A percentile compares a stretch with the other conserved stretches of the same genome.
phyloP scores from a whole-genome alignment of 1,140 invertebrate species.

The Tyrophagus putrescentiae region DNA sequence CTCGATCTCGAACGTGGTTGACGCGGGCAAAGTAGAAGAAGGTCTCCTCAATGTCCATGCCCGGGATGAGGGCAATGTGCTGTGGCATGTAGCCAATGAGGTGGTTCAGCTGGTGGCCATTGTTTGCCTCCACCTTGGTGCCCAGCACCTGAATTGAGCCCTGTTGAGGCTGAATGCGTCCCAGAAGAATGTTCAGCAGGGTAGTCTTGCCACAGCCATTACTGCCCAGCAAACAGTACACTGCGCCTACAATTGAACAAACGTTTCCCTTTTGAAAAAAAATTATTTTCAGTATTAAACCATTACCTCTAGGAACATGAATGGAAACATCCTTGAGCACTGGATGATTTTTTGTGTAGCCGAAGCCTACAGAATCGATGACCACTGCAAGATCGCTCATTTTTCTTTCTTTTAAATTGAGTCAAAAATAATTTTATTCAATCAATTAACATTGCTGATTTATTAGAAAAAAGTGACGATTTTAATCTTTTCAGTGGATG shows the following conservation, averaged over 20 bases:
- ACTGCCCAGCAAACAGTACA: slow-evolving; percentile 56
- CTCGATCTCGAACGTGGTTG: slow-evolving; percentile 53
- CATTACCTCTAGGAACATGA: slow-evolving; percentile 9
- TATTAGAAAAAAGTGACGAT: no score
- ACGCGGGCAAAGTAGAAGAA: slow-evolving; percentile 93
- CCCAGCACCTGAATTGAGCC: slow-evolving; percentile 17
- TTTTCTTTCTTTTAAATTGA: no score
- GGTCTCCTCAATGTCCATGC: slow-evolving; percentile 84
- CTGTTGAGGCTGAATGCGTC: background rate
- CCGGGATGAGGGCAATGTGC: slow-evolving; percentile 79
- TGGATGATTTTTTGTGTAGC: background rate
- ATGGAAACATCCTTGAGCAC: background rate
- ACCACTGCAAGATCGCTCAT: no score
- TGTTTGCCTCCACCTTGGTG: background rate
- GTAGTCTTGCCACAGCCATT: slow-evolving; percentile 48
- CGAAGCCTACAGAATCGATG: slow-evolving; percentile 8
- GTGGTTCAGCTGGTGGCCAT: slow-evolving; percentile 60
- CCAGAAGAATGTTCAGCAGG: slow-evolving; percentile 31
- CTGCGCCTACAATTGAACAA: slow-evolving; percentile 8
- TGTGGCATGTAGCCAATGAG: slow-evolving; percentile 66
- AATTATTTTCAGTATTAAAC: no score
- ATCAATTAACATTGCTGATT: no score
- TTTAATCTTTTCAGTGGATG: no score
- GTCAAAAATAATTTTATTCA: no score
- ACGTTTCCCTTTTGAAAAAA: background rate